Base-by-base conservation (phyloP, 1,140 invertebrate species). In the Tetragonula clypearis region DNA sequence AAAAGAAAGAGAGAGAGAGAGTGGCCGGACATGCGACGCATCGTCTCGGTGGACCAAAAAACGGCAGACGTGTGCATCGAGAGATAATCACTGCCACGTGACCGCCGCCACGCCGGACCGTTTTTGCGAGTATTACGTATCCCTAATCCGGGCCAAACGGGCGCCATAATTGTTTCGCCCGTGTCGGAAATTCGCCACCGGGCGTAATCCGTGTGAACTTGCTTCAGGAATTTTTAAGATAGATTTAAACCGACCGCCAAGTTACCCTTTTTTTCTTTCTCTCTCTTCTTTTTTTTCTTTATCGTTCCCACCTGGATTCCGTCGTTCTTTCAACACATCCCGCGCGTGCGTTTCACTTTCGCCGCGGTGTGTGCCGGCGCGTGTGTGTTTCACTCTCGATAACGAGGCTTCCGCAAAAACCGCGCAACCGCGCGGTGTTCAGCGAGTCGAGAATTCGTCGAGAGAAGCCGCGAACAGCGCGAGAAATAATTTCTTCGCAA, bases 41-140 rank as follows among this genome's bases (percentile, higher is more conserved):
- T 30, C 30, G 30, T 30, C 78, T 90, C 85, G 79, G 55, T 55
- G 75, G 56, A 78, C 72, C 72, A 90, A 90, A 89, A 90, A 90
- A 66, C 72, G 80, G 89, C 82, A 77, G 82, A 81, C 86, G 86
- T 79, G 82, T 78, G 89, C 89, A 89, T 90, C 89, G 89, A 81
- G 88, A 90, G 89, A 90, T 90, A 90, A 90, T 90, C 89, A 89
- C 89, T 87, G 89, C 89, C 89, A 90, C 89, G 89, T 90, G 89
- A 89, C 89, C 49, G 86, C 88, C 69, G 88, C 86, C 86, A 90
- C 75, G 86, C 79, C 71, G 86, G 35, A 66, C 72, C 79, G 88
- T 90, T 90, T 90, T 90, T 90, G 88, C 88, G 71, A 60, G 86
- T 86, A 89, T 90, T 90, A 90, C 89, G 89, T 87, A 85, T 84